A percentile compares a stretch with the other conserved stretches of the same genome.
phyloP scores from a whole-genome alignment of 2,113 vertebrate species.

The Catharus bicknelli region DNA sequence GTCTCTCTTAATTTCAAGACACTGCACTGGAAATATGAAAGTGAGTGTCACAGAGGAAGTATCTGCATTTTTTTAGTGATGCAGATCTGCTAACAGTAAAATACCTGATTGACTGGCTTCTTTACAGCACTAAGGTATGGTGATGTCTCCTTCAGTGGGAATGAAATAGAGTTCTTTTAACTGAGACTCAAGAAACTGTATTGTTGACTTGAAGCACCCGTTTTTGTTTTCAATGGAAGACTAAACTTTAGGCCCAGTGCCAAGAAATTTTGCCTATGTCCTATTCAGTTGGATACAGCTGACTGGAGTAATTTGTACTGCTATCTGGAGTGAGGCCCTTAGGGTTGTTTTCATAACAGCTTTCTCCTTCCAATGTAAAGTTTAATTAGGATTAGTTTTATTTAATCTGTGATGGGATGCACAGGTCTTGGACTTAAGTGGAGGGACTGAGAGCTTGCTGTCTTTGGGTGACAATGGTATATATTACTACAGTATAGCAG shows the following conservation, averaged over 20 bases:
- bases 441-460: neutral
- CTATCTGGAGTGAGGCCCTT: neutral
- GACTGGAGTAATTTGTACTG: neutral
- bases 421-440: neutral
- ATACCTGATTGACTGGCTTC: neutral
- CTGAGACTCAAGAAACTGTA: neutral
- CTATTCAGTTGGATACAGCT: neutral
- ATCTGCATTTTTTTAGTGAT: neutral
- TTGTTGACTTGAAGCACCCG: neutral
- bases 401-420: neutral
- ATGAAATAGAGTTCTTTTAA: neutral
- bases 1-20: neutral
- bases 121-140: neutral
- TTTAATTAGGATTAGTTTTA: neutral
- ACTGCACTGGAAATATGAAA: neutral
- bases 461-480: neutral
- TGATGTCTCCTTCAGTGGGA: neutral
- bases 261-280: neutral
- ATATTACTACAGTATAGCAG: neutral
- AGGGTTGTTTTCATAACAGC: neutral
- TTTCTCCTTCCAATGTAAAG: neutral
- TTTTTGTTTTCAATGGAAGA: neutral
- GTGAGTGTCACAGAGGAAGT: neutral
- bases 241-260: neutral
- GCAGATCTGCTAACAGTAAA: neutral